A percentile compares a stretch with the other conserved stretches of the same genome.
Evolutionary conservation across 2,797 vertebrate genomes (phyloP).

Genomic region (Enoplosus armatus): DNA sequence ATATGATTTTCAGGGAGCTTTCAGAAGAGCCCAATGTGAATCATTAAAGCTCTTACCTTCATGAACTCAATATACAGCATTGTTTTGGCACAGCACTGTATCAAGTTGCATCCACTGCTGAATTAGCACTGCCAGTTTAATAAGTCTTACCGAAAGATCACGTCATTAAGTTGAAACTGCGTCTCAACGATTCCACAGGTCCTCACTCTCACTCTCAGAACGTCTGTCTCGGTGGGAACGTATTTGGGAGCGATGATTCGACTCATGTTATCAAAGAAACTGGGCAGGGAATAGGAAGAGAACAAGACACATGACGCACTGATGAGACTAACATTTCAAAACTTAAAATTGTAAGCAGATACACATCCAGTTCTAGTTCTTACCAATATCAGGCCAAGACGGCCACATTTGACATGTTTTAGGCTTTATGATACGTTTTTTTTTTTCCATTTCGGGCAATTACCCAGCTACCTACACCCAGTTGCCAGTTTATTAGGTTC

Average conservation of each 20-base stretch:
- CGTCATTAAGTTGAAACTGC: constrained; percentile 78
- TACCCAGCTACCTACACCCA: neutral
- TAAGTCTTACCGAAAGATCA: constrained; percentile 78
- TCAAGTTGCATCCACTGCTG: neutral
- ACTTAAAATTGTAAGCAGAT: neutral
- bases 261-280: constrained; percentile 85
- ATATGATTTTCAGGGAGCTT: neutral
- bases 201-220: constrained; percentile 84
- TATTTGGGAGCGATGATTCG: constrained; percentile 83
- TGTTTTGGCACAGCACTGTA: neutral
- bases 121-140: neutral
- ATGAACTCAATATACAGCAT: neutral
- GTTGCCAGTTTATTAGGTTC: neutral
- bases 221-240: constrained; percentile 79
- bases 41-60: neutral
- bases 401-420: neutral
- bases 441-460: too few species aligned
- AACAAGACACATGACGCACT: neutral
- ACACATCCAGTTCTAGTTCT: neutral
- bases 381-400: neutral
- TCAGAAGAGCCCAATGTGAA: neutral
- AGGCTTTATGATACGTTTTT: neutral
- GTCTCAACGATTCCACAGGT: constrained; percentile 85
- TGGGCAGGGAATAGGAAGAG: constrained; percentile 38
- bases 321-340: neutral